Evolutionary conservation across 2,113 vertebrate genomes (phyloP).

Genomic region (Siniperca knerii): DNA sequence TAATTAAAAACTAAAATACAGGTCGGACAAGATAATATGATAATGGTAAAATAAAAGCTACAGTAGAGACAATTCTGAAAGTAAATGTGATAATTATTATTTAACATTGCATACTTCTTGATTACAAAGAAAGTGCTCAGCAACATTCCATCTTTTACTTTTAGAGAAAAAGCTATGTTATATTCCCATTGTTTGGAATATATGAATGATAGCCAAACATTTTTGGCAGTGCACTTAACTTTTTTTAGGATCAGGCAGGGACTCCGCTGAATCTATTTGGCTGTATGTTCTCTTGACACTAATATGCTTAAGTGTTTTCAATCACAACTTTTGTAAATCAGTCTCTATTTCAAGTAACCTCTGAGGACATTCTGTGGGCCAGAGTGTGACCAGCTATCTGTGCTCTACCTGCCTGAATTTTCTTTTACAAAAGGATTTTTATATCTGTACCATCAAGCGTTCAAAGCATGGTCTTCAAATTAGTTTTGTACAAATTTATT

Average conservation of each 20-base stretch:
- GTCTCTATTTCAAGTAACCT: not conserved
- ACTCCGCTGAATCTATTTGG: constrained; percentile 3
- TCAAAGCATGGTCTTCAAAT: not conserved
- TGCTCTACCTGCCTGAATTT: not conserved
- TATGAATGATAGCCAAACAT: not conserved
- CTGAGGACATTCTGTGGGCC: not conserved
- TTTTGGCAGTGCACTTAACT: constrained; percentile 22
- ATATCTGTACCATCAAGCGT: not conserved
- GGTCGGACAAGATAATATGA: not conserved
- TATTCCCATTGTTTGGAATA: not conserved
- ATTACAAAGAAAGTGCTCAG: constrained; percentile 50
- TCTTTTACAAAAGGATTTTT: not conserved
- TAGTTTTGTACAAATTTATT: not conserved
- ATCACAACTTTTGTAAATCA: not conserved
- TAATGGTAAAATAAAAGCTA: constrained; percentile 8
- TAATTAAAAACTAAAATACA: constrained; percentile 18
- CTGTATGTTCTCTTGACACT: constrained; percentile 13
- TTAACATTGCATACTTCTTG: constrained; percentile 3
- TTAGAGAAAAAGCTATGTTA: not conserved
- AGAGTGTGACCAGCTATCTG: constrained; percentile 6
- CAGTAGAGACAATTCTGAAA: constrained; percentile 1
- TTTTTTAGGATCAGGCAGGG: not conserved
- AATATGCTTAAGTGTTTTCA: not conserved
- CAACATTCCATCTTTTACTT: constrained; percentile 6
- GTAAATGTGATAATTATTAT: not conserved